Conservation (phyloP, 1,140 invertebrate species). For the Cecropterus lyciades region DNA sequence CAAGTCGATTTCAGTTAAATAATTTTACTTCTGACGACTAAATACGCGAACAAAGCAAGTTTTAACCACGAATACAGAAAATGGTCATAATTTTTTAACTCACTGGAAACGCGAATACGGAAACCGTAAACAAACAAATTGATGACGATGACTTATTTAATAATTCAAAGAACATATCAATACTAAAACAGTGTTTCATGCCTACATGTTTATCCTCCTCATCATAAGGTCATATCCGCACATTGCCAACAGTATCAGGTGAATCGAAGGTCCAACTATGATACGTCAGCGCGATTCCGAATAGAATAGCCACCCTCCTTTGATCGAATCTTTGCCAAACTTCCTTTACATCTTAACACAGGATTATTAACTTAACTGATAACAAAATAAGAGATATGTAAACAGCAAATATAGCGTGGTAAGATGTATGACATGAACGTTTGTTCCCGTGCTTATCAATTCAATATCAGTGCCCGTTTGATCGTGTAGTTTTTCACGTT, state of each 20-base stretch:
- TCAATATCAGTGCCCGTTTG: constrained; percentile 70
- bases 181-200: too few species aligned
- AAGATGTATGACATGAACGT: constrained; percentile 35
- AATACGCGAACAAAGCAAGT: too few species aligned
- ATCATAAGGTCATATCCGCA: constrained; percentile 46
- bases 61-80: too few species aligned
- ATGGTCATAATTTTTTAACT: too few species aligned
- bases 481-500: constrained; percentile 63
- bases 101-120: too few species aligned
- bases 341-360: constrained; percentile 3
- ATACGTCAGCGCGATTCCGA: constrained; percentile 73
- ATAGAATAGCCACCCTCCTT: constrained; percentile 70
- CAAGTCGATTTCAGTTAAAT: too few species aligned
- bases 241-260: constrained; percentile 62
- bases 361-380: constrained; percentile 21
- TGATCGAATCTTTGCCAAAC: constrained; percentile 53
- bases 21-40: too few species aligned
- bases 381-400: constrained; percentile 3
- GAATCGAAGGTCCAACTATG: constrained; percentile 66
- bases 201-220: too few species aligned
- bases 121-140: too few species aligned
- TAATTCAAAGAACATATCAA: too few species aligned
- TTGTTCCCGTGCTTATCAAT: constrained; percentile 59
- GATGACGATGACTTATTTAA: too few species aligned
- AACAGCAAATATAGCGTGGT: neutral